Evolutionary conservation across 1,140 invertebrate species (phyloP), one percentile per base, ranked within the genome.

Genomic region (Eupristina koningsbergeri): DNA sequence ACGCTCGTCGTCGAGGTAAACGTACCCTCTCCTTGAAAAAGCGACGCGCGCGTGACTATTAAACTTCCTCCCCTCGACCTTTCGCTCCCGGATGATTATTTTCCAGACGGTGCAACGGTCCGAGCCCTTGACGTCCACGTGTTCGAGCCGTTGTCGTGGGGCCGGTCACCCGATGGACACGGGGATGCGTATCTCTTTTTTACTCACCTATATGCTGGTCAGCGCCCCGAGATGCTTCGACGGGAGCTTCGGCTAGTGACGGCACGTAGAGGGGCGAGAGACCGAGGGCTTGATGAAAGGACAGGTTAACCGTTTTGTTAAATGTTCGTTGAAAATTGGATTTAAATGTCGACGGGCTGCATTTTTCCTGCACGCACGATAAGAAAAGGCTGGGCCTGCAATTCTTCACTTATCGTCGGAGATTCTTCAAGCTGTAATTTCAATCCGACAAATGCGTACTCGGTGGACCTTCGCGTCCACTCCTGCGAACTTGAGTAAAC

Each of bases 381-480:
- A 71, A 71, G 67, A 41, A 71, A n/a, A 22, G 39, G 19, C 67
- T n/a, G 15, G 34, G 1, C 17, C 3, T n/a, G 36, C 36, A n/a
- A 17, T 26, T 39, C 67, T 17, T n/a, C 6, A 1, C 17, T 41
- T 71, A 71, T 71, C 67, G 22, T 36, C 41, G 36, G 67, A 41
- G 19, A 71, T 71, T 71, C 67, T 19, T 36, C 2, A 22, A 36
- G 19, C 67, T 71, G 67, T 41, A 41, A 71, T 71, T 41, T 71
- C 39, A 71, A n/a, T 71, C 67, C 67, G 19, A 39, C 36, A 36
- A 67, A 67, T n/a, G n/a, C n/a, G n/a, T n/a, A n/a, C n/a, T 36
- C 29, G 36, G 17, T 31, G 64, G 64, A 36, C 31, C 64, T 58
- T 58, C 53, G 3, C 9, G 1, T 58, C 7, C 53, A 58, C 2